phyloP scores from a whole-genome alignment of 2,888 invertebrate species.

The Stictocephala bisonia region DNA sequence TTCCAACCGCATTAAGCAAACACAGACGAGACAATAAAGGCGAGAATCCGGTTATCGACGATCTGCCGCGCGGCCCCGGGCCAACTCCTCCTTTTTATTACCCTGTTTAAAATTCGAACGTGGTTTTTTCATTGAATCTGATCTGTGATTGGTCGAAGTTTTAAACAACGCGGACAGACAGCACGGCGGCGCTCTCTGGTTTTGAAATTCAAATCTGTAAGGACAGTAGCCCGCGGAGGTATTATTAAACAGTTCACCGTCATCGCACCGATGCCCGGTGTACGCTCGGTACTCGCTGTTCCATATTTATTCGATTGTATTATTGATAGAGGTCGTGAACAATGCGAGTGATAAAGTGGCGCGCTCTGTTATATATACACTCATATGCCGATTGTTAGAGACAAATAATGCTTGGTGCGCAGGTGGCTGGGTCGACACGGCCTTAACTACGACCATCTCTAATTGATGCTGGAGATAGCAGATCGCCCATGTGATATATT shows the following conservation, averaged over 20 bases:
- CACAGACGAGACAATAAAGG: constrained; percentile 47
- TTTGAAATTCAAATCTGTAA: constrained; percentile 46
- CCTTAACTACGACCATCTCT: constrained; percentile 14
- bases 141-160: constrained; percentile 44
- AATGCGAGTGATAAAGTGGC: constrained; percentile 16
- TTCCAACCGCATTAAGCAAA: constrained; percentile 45
- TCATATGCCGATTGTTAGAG: constrained; percentile 19
- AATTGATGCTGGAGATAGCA: constrained; percentile 27
- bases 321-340: constrained; percentile 39
- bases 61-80: constrained; percentile 24
- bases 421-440: too few relatives aligned
- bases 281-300: constrained; percentile 29
- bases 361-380: constrained; percentile 30
- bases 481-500: constrained; percentile 15
- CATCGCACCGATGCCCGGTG: background rate
- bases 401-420: background rate
- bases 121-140: constrained; percentile 47
- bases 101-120: constrained; percentile 47
- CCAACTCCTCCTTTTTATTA: constrained; percentile 40
- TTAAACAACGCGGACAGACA: constrained; percentile 47
- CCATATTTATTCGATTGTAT: constrained; percentile 44
- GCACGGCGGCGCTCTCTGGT: constrained; percentile 46
- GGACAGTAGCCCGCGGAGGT: constrained; percentile 42
- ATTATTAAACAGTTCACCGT: constrained; percentile 15
- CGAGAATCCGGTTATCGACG: constrained; percentile 11